Evolutionary conservation across 2,888 invertebrate genomes (phyloP).

Genomic region (Lycophotia porphyrea): DNA sequence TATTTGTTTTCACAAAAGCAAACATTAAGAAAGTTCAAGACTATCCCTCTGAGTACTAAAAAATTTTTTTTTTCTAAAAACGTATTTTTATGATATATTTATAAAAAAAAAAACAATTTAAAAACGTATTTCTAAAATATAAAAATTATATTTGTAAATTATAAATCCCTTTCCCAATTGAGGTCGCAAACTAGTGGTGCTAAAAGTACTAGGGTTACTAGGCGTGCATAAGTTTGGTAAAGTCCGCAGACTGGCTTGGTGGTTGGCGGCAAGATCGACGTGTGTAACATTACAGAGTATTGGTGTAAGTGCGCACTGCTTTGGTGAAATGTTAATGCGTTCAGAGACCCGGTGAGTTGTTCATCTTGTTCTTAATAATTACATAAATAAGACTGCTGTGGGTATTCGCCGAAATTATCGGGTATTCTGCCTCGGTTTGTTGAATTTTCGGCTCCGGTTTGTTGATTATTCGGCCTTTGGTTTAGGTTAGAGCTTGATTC

Average conservation of each 20-base stretch:
- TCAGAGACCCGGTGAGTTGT: conserved; percentile 88
- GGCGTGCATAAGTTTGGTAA: conserved; percentile 88
- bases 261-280: conserved; percentile 85
- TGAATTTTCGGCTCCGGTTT: conserved; percentile 12
- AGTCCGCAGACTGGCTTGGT: conserved; percentile 89
- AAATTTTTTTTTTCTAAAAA: neutral
- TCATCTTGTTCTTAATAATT: conserved; percentile 87
- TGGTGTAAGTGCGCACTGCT: conserved; percentile 90
- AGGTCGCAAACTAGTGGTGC: conserved; percentile 81
- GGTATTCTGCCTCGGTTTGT: conserved; percentile 24
- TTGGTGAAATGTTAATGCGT: conserved; percentile 90
- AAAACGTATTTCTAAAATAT: neutral
- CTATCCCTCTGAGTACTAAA: neutral
- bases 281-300: conserved; percentile 85
- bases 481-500: neutral
- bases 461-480: conserved; percentile 22
- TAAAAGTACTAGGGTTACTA: conserved; percentile 85
- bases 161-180: conserved; percentile 66
- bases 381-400: conserved; percentile 64
- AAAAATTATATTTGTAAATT: conserved; percentile 1
- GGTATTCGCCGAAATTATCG: conserved; percentile 43
- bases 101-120: neutral
- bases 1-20: neutral
- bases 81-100: neutral
- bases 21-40: neutral